Percentiles rank a stretch among this genome's conserved stretches.
Evolutionary conservation across 2,113 vertebrate genomes (phyloP).

Genomic region (Martes martes): DNA sequence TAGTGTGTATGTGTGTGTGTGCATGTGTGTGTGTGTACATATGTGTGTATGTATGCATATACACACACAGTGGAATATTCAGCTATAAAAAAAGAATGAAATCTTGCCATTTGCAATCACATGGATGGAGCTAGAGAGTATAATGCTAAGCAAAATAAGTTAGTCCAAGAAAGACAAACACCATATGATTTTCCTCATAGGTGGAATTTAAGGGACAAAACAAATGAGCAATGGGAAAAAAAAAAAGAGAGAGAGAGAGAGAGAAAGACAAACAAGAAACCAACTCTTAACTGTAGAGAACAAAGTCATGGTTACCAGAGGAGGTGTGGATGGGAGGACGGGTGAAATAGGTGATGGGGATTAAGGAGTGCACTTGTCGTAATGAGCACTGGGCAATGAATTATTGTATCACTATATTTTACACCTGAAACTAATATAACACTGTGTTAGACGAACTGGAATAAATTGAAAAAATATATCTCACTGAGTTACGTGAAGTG

Average conservation of each 20-base stretch:
- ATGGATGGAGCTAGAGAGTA: neutral
- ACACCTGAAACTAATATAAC: neutral
- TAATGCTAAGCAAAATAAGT: neutral
- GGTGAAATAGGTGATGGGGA: neutral
- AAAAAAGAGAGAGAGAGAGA: neutral
- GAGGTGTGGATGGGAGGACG: neutral
- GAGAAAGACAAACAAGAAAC: neutral
- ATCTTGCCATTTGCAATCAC: neutral
- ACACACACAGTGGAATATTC: neutral
- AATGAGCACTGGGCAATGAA: neutral
- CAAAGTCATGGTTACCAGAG: neutral
- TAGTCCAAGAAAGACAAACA: neutral
- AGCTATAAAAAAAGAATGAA: neutral
- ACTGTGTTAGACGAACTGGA: neutral
- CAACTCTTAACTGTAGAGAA: neutral
- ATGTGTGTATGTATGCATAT: neutral
- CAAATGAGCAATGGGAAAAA: neutral
- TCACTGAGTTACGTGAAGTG: neutral
- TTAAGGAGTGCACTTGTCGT: neutral
- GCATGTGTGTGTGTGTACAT: neutral
- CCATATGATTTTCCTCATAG: neutral
- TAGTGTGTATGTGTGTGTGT: neutral
- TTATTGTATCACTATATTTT: neutral
- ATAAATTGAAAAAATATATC: neutral
- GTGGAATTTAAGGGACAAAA: neutral